Base-by-base conservation (phyloP, 2,888 invertebrate genomes). In the Liposcelis brunnea region DNA sequence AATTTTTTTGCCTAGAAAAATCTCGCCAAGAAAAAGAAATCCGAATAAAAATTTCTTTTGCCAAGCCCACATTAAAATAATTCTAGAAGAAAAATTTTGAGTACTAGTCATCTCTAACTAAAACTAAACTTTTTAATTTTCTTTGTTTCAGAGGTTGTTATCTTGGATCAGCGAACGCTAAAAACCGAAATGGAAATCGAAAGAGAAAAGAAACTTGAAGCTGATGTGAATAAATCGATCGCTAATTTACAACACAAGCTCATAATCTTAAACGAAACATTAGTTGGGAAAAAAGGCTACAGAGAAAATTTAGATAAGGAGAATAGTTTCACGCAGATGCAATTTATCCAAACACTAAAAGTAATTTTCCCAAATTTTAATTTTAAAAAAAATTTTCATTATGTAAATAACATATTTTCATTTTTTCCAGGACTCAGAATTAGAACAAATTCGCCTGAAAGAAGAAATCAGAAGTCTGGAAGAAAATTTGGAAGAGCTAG, bases 81-180 rank as follows among this genome's bases (percentile, higher is more conserved):
- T n/a, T n/a, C n/a, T n/a, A n/a, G n/a, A n/a, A n/a, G n/a, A n/a
- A n/a, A n/a, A n/a, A n/a, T n/a, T n/a, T n/a, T n/a, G n/a, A n/a
- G n/a, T n/a, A n/a, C n/a, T n/a, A n/a, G n/a, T n/a, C n/a, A n/a
- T n/a, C n/a, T n/a, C n/a, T n/a, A n/a, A n/a, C n/a, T n/a, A n/a
- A n/a, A n/a, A n/a, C n/a, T 55, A 67, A 19, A 21, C 31, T n/a
- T 33, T n/a, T n/a, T n/a, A n/a, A n/a, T n/a, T n/a, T n/a, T n/a
- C n/a, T n/a, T n/a, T n/a, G n/a, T n/a, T 55, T 7, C 52, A 64
- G 66, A 74, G 56, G 64, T 68, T 43, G 58, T 67, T 53, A 64
- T 86, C 45, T 72, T 84, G 60, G 77, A 80, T 37, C 80, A 85
- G 54, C 85, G 83, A 56, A 75, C 76, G 43, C 62, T 79, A 53